phyloP scores from a whole-genome alignment of 2,797 vertebrate species.

The Myioborus melanocephalus region DNA sequence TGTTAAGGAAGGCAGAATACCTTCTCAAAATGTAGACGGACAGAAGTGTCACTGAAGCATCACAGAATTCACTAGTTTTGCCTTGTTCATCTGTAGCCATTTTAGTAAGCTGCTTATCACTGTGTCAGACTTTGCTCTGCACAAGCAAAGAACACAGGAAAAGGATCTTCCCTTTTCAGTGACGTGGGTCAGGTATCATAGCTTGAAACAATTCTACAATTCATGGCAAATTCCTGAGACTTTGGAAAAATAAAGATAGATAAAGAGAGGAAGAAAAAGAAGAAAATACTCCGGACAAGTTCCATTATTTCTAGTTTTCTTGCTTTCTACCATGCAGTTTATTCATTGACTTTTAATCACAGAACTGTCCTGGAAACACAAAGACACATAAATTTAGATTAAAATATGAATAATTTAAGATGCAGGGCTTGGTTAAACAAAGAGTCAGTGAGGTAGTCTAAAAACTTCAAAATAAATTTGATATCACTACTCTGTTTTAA shows the following conservation, averaged over 20 bases:
- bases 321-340: background rate
- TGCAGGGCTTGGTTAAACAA: background rate
- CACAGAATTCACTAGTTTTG: background rate
- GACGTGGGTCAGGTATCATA: accelerated
- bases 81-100: background rate
- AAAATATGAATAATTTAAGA: conserved; percentile 48
- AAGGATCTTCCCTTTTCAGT: background rate
- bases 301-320: background rate
- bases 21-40: background rate
- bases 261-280: background rate
- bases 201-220: background rate
- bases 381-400: conserved; percentile 27
- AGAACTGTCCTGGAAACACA: conserved; percentile 12
- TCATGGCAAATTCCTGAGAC: background rate
- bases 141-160: background rate
- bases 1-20: background rate
- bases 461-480: background rate
- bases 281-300: background rate
- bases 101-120: background rate
- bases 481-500: background rate
- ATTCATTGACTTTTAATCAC: conserved; percentile 3
- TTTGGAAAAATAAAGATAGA: background rate
- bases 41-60: background rate
- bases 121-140: background rate
- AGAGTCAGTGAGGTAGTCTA: background rate